These are phyloP conservation scores for Platycheirus rosarum DNA, from an alignment of 2,888 invertebrate species.

Conservation along the genomic window DNA sequence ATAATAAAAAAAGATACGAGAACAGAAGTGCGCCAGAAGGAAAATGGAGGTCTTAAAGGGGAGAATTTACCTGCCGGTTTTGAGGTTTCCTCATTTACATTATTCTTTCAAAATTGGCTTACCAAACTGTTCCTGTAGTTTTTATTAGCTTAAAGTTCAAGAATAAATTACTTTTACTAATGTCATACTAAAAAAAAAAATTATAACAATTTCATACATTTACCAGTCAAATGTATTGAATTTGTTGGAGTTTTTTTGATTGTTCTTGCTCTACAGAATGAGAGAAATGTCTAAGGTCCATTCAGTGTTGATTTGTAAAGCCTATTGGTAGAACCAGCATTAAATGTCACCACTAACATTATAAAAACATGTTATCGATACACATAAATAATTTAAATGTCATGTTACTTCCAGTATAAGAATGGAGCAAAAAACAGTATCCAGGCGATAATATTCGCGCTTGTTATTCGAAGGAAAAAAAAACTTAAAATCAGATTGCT, in stretches of 20 bases:
- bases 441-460: conserved; percentile 71
- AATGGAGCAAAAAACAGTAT: conserved; percentile 23
- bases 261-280: background rate
- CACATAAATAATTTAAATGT: conserved; percentile 69
- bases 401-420: conserved; percentile 53
- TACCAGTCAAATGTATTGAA: conserved; percentile 27
- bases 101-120: background rate
- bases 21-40: conserved; percentile 28
- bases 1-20: conserved; percentile 18
- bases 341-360: conserved; percentile 64
- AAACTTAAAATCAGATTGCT: conserved; percentile 34
- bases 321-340: conserved; percentile 50
- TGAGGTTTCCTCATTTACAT: conserved; percentile 7
- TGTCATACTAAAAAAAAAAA: conserved; percentile 15
- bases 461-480: conserved; percentile 38
- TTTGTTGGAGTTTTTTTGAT: conserved; percentile 24
- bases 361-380: conserved; percentile 55
- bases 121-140: too few species aligned
- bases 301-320: conserved; percentile 44
- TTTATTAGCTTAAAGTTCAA: too few species aligned
- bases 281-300: conserved; percentile 33
- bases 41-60: conserved; percentile 31
- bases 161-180: background rate
- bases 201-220: conserved; percentile 28
- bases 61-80: conserved; percentile 13